Percentiles rank a stretch among this genome's conserved stretches.
These are phyloP conservation scores for Hoplostethus mediterraneus DNA, from an alignment of 2,797 vertebrate species.

Conservation along the genomic window DNA sequence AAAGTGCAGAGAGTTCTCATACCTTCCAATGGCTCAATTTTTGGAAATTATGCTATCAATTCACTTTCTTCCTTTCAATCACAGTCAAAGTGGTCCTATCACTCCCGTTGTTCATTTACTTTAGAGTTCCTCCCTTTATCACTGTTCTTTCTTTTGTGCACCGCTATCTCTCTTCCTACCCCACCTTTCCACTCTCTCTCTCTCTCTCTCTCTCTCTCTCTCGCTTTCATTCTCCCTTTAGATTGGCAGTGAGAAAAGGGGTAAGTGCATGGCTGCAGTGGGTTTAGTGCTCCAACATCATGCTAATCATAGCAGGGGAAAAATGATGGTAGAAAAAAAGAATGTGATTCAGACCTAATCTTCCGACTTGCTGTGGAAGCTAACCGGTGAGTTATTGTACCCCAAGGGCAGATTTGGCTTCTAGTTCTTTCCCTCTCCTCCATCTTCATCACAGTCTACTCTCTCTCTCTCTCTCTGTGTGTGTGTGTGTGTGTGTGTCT, in stretches of 20 bases:
- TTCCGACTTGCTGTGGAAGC: constrained; percentile 73
- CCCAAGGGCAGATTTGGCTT: constrained; percentile 74
- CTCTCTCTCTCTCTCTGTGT: too few species aligned
- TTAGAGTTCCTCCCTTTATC: constrained; percentile 42
- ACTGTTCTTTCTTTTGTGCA: constrained; percentile 13
- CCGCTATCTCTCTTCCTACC: constrained; percentile 30
- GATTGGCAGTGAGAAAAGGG: constrained; percentile 59
- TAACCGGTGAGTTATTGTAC: constrained; percentile 79
- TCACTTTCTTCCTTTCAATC: constrained; percentile 69
- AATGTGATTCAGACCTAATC: constrained; percentile 81
- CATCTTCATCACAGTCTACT: constrained; percentile 72
- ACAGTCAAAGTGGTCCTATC: constrained; percentile 72
- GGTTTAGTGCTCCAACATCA: constrained; percentile 73
- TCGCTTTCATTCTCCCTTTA: constrained; percentile 49
- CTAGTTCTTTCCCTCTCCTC: constrained; percentile 64
- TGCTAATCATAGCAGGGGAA: constrained; percentile 79
- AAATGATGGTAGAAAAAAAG: constrained; percentile 68
- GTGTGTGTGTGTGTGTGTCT: not conserved
- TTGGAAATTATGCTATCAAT: constrained; percentile 52
- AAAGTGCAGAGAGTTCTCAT: constrained; percentile 56
- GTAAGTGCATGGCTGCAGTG: constrained; percentile 74
- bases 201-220: constrained; percentile 15
- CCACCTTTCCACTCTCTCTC: not conserved
- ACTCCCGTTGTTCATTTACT: constrained; percentile 73
- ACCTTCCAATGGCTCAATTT: constrained; percentile 53